Base-by-base conservation (phyloP, 2,113 vertebrate species). In the Corydoras sp. region DNA sequence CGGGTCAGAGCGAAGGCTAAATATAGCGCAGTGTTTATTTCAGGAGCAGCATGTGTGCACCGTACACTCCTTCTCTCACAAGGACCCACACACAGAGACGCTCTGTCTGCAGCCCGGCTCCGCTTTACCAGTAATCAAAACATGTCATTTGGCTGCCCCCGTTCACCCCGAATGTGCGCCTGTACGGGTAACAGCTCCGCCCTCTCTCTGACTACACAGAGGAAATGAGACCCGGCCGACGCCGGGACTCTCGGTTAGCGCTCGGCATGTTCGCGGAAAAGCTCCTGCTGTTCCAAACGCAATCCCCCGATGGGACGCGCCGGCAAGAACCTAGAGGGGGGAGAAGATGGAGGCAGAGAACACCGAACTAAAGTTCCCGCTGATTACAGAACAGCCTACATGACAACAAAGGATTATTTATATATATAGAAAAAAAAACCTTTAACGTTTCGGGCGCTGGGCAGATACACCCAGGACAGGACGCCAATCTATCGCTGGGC, bases 11-110 rank as follows among this genome's bases (percentile, higher is more conserved):
- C 64, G 70, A 74, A 63, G 48, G 73, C 81, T 83, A 83, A 76
- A 83, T 79, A 76, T 83, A 81, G 73, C 71, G 35, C 51, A 35
- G 71, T 79, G 74, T 83, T 83, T 83, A 83, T 81, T 83, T 81
- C 77, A 63, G 70, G 73, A 75, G 63, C 62, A 73, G 74, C 71
- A 72, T 74, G 78, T 75, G 75, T 65, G 63, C 55, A 62, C 69
- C 18, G 58, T 35, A 62, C 62, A 62, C 75, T 61, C 70, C 30
- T 66, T 59, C 54, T 48, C 75, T 50, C 58, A 14, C 32, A 9
- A 7, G 49, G 54, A 14, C 29, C 62, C 62, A 65, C 70, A 67
- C 30, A 68, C 29, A 74, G 56, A 72, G 68, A 35, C 56, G 10
- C 66, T 62, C 55, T 80, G 78, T 71, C 61, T 54, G 32, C 4